Conservation (phyloP, 1,140 invertebrate species). For the Araneus ventricosus region DNA sequence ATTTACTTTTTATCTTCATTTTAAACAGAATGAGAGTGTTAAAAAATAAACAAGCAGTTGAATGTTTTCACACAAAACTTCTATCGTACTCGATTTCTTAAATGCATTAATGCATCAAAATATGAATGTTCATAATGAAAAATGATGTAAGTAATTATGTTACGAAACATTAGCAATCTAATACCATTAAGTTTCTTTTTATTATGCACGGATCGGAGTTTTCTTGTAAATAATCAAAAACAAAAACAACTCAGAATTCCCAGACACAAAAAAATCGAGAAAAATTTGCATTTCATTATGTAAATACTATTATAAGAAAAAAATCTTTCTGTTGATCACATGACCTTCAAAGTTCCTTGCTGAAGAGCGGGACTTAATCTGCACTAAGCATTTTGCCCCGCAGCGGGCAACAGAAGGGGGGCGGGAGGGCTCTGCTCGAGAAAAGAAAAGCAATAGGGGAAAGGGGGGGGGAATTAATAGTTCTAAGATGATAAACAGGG, state of each 20-base stretch:
- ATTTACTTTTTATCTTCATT: no score
- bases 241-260: conserved; percentile 6
- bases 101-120: neutral
- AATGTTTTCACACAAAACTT: neutral
- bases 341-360: conserved; percentile 37
- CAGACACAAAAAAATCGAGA: neutral
- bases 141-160: conserved; percentile 17
- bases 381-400: conserved; percentile 6
- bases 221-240: conserved; percentile 3
- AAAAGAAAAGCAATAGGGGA: conserved; percentile 4
- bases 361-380: conserved; percentile 22
- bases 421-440: neutral
- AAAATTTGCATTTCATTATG: conserved; percentile 53
- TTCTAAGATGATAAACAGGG: conserved; percentile 58
- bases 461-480: conserved; percentile 42
- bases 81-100: neutral
- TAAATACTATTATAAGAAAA: neutral
- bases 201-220: neutral
- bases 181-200: neutral
- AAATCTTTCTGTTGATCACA: neutral
- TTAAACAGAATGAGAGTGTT: no score
- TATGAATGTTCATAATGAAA: neutral
- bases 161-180: neutral
- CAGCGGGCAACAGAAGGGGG: neutral
- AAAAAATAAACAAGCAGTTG: neutral